phyloP scores from a whole-genome alignment of 2,113 vertebrate species.

The Eubucco bourcierii region DNA sequence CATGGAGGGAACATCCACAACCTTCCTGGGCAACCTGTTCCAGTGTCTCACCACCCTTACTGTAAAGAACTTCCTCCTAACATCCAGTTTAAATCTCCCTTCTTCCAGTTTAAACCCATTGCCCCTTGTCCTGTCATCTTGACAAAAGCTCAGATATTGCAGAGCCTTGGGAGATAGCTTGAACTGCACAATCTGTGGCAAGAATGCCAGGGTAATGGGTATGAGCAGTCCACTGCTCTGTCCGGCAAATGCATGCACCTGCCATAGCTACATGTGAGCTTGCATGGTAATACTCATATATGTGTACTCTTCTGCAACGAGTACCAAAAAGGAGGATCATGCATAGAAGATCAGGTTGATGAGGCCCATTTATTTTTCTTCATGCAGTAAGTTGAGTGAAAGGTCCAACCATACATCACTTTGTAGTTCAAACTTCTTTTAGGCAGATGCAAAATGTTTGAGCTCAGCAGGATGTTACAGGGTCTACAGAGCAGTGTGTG shows the following conservation, averaged over 20 bases:
- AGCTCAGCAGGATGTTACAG: not conserved
- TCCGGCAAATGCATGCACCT: not conserved
- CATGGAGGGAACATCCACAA: too few relatives aligned
- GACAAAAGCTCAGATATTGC: not conserved
- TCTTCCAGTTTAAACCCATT: too few relatives aligned
- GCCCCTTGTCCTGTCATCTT: not conserved
- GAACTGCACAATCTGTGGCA: not conserved
- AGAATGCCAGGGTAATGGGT: not conserved
- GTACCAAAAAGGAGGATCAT: not conserved
- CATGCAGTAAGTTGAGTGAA: not conserved
- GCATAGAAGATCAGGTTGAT: not conserved
- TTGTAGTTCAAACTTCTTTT: not conserved
- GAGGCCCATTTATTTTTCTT: not conserved
- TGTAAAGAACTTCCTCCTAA: too few relatives aligned
- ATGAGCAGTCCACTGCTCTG: rapidly evolving
- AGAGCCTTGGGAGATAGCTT: not conserved
- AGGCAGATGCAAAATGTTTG: not conserved
- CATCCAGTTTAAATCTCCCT: too few relatives aligned
- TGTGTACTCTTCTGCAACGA: not conserved
- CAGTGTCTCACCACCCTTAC: too few relatives aligned
- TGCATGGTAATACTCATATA: not conserved
- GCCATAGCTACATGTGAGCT: not conserved
- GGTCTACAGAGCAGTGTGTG: not conserved
- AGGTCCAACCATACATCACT: not conserved
- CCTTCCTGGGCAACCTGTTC: too few relatives aligned